Base-by-base conservation (phyloP, 2,113 vertebrate species). In the Aplodontia rufa region DNA sequence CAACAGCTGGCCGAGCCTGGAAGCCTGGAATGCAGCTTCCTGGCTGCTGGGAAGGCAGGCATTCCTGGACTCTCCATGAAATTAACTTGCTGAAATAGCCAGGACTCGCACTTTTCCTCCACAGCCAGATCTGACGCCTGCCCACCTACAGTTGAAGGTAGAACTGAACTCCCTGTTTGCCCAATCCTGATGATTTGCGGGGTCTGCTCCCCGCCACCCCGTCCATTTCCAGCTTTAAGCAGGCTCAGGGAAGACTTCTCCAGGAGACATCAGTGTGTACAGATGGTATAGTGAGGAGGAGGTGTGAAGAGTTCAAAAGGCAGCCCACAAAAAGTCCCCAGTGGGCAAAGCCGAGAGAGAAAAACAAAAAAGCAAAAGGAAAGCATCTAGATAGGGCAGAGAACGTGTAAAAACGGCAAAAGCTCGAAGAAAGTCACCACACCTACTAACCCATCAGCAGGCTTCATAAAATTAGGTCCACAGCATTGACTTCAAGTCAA, bases 281-380 rank as follows among this genome's bases (percentile, higher is more conserved):
- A 2, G 37, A 40, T 0, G 3, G 37, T 45, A 45, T 22, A 5
- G 0, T 6, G 28, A n/a, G 1, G 2, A 8, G 28, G 64, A 17
- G 37, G 19, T 20, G 11, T 3, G 20, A 40, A 40, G 60, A 37
- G 19, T 51, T 51, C 81, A 40, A 19, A 82, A 94, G 69, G 22
- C 53, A 49, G 35, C 55, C 40, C 32, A 6, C 47, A 55, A 75
- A 78, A 72, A 71, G 20, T 32, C 49, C 79, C 55, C n/a, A 28
- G 6, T 0, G 6, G 42, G 16, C 37, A 37, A 80, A 51, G 20
- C 5, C 35, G 17, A 83, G 72, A 7, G 32, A 10, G 4, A 10
- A 12, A 35, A 45, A 7, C 3, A 16, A n/a, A 30, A 68, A 12
- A 0, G 53, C 13, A 40, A 76, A 58, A 92, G 45, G 49, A 64